These are phyloP conservation scores for Cacatua alba DNA, from an alignment of 2,113 vertebrate genomes.

Conservation along the genomic window DNA sequence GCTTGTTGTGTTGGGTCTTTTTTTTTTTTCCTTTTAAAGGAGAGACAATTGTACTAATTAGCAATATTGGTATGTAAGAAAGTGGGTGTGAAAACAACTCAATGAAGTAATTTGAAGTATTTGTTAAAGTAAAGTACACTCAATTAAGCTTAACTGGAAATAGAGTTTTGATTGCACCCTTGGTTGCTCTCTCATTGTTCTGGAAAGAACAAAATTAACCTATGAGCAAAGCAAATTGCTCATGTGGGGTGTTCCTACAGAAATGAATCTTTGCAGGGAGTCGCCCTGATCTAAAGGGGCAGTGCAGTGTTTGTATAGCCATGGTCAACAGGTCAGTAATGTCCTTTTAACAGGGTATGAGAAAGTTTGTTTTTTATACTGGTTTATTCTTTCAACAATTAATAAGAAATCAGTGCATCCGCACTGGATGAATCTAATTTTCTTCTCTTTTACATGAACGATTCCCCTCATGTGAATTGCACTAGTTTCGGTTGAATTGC, in stretches of 20 bases:
- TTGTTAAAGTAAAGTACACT: not conserved
- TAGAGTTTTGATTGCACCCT: not conserved
- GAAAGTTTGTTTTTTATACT: not conserved
- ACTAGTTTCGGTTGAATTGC: constrained; percentile 14
- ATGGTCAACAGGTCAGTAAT: not conserved
- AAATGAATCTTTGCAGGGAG: not conserved
- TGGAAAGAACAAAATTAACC: not conserved
- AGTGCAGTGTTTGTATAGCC: accelerated
- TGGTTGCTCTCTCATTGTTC: not conserved
- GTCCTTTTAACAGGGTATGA: not conserved
- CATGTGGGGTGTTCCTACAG: not conserved
- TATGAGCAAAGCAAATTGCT: not conserved
- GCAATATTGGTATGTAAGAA: not conserved
- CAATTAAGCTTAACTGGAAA: not conserved
- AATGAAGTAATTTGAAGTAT: not conserved
- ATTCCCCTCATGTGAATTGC: not conserved
- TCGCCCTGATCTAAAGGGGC: not conserved
- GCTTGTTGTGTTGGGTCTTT: not conserved
- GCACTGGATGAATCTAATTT: not conserved
- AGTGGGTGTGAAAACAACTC: not conserved
- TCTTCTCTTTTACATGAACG: not conserved
- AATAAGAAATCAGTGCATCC: not conserved
- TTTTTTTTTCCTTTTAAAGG: not conserved
- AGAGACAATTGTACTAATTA: not conserved
- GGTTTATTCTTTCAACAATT: not conserved